A percentile compares a stretch with the other conserved stretches of the same genome.
Evolutionary conservation across 1,140 invertebrate species (phyloP).

Genomic region (Ceratina japonica): DNA sequence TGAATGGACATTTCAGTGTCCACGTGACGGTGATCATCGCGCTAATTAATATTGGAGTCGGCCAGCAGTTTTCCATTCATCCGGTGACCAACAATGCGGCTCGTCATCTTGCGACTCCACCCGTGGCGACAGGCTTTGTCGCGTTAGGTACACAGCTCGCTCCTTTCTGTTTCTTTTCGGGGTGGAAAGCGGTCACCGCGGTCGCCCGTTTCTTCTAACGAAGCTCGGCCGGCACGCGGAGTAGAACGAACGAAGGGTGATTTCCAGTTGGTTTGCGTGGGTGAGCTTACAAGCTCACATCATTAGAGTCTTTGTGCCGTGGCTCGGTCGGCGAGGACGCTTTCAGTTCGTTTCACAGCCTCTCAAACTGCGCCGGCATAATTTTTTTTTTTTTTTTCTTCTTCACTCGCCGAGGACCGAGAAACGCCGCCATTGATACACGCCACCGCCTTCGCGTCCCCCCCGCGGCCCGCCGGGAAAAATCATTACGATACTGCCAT

Average conservation of each 20-base stretch:
- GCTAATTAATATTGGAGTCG: no score
- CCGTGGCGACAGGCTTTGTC: no score
- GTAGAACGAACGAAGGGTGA: constrained; percentile 38
- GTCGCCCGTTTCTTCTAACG: constrained; percentile 12
- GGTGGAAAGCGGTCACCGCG: no score
- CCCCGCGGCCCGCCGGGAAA: background rate
- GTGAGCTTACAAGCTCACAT: constrained; percentile 53
- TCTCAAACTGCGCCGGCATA: constrained; percentile 22
- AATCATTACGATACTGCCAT: constrained; percentile 25
- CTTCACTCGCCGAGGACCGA: background rate
- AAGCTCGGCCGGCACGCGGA: background rate
- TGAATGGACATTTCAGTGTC: no score
- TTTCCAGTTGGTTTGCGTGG: constrained; percentile 60
- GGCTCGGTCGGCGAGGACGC: constrained; percentile 29
- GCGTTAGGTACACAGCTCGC: no score
- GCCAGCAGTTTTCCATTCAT: no score
- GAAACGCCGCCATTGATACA: constrained; percentile 17
- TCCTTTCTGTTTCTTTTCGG: no score
- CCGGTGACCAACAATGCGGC: no score
- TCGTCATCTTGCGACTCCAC: no score
- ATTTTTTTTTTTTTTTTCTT: constrained; percentile 3
- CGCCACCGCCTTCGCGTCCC: background rate
- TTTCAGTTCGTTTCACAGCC: constrained; percentile 59
- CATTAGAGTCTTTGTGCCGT: constrained; percentile 61
- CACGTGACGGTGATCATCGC: no score